Evolutionary conservation across 92 coral and sea anemone species (phyloP).

Genomic region (Muricea muricata): DNA sequence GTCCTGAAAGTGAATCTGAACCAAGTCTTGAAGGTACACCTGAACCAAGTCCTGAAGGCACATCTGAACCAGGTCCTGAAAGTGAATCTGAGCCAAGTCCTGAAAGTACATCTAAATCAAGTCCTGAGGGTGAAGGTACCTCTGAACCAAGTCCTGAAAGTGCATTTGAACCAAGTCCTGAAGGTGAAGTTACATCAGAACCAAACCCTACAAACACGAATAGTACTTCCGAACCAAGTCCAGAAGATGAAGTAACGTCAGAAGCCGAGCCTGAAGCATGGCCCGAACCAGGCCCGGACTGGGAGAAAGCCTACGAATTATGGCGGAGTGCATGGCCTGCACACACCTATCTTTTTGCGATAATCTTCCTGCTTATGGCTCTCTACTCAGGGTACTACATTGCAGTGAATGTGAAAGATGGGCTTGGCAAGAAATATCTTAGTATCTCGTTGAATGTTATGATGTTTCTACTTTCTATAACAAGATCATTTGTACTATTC

Average conservation of each 20-base stretch:
- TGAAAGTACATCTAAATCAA: slow-evolving; percentile 51
- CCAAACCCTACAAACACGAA: background rate
- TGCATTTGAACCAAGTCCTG: slow-evolving; percentile 41
- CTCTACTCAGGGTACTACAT: slow-evolving; percentile 86
- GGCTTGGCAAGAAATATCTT: slow-evolving; percentile 75
- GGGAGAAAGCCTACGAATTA: slow-evolving; percentile 79
- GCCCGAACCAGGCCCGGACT: slow-evolving; percentile 97
- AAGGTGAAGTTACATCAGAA: background rate
- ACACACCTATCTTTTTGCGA: slow-evolving; percentile 80
- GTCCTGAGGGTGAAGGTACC: slow-evolving; percentile 1
- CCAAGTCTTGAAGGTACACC: background rate
- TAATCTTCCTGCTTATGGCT: slow-evolving; percentile 72
- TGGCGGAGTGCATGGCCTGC: slow-evolving; percentile 91
- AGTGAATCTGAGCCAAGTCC: slow-evolving; percentile 43
- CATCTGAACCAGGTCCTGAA: slow-evolving; percentile 32
- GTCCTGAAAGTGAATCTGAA: slow-evolving; percentile 31
- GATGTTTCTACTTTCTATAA: slow-evolving; percentile 80
- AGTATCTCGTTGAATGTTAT: slow-evolving; percentile 84
- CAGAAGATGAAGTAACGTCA: background rate
- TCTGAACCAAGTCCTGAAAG: background rate
- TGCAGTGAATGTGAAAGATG: slow-evolving; percentile 81
- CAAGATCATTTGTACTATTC: slow-evolving; percentile 81
- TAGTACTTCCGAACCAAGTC: slow-evolving; percentile 3
- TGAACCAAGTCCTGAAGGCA: slow-evolving; percentile 10
- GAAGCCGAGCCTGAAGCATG: slow-evolving; percentile 81